Evolutionary conservation across 2,888 invertebrate genomes (phyloP), one percentile per base, ranked within the genome.

Genomic region (Antitype chi): DNA sequence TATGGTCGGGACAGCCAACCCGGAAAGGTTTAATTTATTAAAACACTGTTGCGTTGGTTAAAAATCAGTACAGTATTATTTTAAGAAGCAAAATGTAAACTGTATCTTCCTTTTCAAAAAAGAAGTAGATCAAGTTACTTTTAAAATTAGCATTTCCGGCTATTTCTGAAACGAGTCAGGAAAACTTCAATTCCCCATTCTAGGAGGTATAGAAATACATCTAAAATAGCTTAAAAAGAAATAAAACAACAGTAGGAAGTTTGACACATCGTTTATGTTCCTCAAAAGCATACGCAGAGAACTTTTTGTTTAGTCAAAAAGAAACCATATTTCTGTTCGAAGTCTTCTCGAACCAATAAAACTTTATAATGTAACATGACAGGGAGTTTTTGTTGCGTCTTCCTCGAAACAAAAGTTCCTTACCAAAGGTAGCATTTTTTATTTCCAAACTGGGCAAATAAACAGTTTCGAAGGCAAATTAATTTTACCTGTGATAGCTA

Each of bases 341-440:
- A 84, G 49, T 80, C 43, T 63, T 53, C 9, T 53, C 63, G 23
- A 86, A 81, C 72, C 60, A 83, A 84, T 80, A 78, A 78, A 87
- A 87, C 52, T 72, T 87, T 85, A 77, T 82, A 87, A 82, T 82
- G 74, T 75, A 80, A 82, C 78, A 74, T 80, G 81, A 79, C 81
- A 74, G 52, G 66, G 53, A 80, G 25, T 75, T 81, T 66, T 80
- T 77, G 68, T 60, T 49, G 20, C n/a, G 43, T 67, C 13, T 71
- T 55, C 20, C 25, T n/a, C 25, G 13, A 49, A 64, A 74, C 59
- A 75, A 81, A 75, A 81, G 49, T 75, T 77, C 5, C 38, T 5
- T 5, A 5, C 3, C 38, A 38, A 38, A 5, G 6, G 38, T 38
- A 6, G 38, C 38, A 38, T 38, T 38, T 38, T 38, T 38, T 0